A percentile compares a stretch with the other conserved stretches of the same genome.
phyloP scores from a whole-genome alignment of 2,797 vertebrate genomes.

The Tamandua tetradactyla region DNA sequence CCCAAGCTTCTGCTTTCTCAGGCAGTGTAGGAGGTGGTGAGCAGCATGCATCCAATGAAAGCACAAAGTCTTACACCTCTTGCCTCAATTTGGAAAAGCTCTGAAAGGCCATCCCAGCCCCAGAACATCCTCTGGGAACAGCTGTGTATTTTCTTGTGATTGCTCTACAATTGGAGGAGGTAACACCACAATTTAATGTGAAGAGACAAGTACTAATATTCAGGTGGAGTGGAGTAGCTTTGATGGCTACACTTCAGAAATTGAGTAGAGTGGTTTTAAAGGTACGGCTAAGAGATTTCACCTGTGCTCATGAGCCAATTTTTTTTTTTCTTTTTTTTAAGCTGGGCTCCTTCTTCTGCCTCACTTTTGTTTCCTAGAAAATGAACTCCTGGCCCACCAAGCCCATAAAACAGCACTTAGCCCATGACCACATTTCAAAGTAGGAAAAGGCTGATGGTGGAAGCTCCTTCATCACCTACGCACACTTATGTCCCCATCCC shows the following conservation, averaged over 20 bases:
- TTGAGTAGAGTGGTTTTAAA: background rate
- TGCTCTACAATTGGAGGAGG: background rate
- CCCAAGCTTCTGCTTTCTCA: background rate
- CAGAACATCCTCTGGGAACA: background rate
- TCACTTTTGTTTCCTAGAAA: conserved; percentile 53
- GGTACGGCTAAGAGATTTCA: conserved; percentile 16
- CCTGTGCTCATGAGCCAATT: conserved; percentile 10
- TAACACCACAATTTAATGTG: conserved; percentile 1
- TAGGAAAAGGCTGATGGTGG: background rate
- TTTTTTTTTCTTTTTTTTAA: background rate
- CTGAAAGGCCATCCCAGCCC: background rate
- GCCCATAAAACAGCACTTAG: background rate
- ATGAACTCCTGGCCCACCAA: background rate
- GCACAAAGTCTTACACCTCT: background rate
- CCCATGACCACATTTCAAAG: background rate
- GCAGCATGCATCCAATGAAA: background rate
- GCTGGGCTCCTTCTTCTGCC: background rate
- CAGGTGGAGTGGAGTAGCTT: background rate
- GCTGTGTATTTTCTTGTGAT: background rate
- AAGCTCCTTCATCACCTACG: background rate
- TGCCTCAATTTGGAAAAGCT: conserved; percentile 18
- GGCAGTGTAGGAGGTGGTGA: background rate
- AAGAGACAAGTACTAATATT: conserved; percentile 8
- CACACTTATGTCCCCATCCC: background rate
- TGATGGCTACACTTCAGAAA: background rate